These are phyloP conservation scores for Solea solea DNA, from an alignment of 2,113 vertebrate genomes.

Conservation along the genomic window DNA sequence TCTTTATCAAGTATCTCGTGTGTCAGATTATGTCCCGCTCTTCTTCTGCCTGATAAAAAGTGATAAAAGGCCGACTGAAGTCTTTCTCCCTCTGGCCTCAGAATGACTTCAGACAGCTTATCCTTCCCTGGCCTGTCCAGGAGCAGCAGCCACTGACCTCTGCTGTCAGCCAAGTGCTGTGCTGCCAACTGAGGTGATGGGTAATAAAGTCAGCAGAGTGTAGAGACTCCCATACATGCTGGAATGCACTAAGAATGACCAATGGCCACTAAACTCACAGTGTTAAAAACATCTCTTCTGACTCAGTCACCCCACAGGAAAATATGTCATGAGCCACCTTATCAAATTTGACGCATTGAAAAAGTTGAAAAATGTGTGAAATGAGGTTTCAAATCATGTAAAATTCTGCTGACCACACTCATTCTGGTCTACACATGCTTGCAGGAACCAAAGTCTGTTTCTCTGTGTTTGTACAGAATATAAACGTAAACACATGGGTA, in stretches of 20 bases:
- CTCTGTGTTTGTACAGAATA: no score
- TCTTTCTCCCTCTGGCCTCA: slow-evolving; percentile 10
- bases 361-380: no score
- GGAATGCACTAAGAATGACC: neutral
- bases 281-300: neutral
- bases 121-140: slow-evolving; percentile 10
- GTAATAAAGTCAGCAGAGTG: slow-evolving; percentile 38
- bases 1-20: slow-evolving; percentile 7
- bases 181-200: slow-evolving; percentile 16
- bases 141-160: slow-evolving; percentile 48
- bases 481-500: no score
- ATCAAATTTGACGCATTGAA: no score
- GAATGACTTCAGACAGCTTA: slow-evolving; percentile 22
- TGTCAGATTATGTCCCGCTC: slow-evolving; percentile 5
- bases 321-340: no score
- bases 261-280: neutral
- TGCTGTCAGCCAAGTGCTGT: slow-evolving; percentile 34
- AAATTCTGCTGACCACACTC: no score
- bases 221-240: slow-evolving; percentile 22
- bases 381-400: no score
- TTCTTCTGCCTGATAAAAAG: slow-evolving; percentile 19
- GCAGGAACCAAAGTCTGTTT: no score
- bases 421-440: no score
- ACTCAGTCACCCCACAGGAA: no score
- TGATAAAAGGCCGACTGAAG: slow-evolving; percentile 15